Base-by-base conservation (phyloP, 2,113 vertebrate genomes). In the Lamprotornis superbus region DNA sequence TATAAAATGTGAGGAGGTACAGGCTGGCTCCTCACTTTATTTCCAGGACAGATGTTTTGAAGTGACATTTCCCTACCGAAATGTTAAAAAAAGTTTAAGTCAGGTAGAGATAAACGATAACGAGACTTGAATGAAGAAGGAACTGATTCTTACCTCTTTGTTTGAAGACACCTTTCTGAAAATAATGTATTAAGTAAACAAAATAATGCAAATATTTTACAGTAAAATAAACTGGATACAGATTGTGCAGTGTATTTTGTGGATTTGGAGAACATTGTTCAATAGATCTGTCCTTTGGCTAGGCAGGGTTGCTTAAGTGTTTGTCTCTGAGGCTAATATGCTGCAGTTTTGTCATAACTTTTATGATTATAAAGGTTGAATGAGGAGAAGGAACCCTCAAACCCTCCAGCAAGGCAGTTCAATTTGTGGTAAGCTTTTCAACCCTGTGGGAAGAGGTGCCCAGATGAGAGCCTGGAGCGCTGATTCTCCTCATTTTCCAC, bases 201-300 rank as follows among this genome's bases (percentile, higher is more conserved):
- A 37, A 83, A 44, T 22, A 19, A 24, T 1, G 0, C 27, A 35
- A 63, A 59, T 11, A 50, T 60, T 77, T 55, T 79, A 14, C 40
- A 63, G 11, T 71, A 42, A 33, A 67, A 46, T n/a, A 23, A 68
- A 39, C 14, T 46, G 24, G 17, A 49, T 28, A 11, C 7, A 56
- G n/a, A 53, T 83, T 56, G 60, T 83, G n/a, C 37, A 40, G 14
- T 42, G 13, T 70, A 35, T 21, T 14, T 8, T 15, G 7, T 15
- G 7, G 67, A 24, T 79, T 81, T 71, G 47, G 52, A 60, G 37
- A 77, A 37, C 31, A 30, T 30, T 73, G 39, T 91, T 93, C 75
- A 70, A 50, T 56, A 73, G 50, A 74, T 70, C 83, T 97, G 67
- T 85, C 75, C 44, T 92, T 93, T 64, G 92, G 77, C 91, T 74